Percentiles rank a stretch among this genome's conserved stretches.
Conservation (phyloP, 2,113 vertebrate genomes). For the Camelus bactrianus region DNA sequence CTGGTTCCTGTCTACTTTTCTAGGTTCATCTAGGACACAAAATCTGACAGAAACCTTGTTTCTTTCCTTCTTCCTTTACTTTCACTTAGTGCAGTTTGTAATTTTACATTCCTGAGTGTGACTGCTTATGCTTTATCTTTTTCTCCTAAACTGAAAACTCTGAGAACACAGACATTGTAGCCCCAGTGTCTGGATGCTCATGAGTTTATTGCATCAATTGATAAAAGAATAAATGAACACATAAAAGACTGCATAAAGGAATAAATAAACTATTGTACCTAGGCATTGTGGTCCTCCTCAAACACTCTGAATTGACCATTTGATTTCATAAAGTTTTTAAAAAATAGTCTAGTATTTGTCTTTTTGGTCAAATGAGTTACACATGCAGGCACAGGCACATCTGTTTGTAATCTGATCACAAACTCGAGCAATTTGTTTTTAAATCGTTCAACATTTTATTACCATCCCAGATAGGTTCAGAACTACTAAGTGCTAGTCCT, state of each 20-base stretch:
- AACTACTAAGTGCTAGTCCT: not conserved
- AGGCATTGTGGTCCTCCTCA: not conserved
- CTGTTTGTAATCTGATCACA: not conserved
- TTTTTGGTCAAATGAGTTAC: not conserved
- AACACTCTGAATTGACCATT: not conserved
- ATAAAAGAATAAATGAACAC: conserved; percentile 21
- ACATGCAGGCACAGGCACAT: not conserved
- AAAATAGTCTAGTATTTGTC: not conserved
- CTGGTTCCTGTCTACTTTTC: not conserved
- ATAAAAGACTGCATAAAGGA: not conserved
- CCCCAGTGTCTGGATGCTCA: not conserved
- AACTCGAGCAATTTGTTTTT: conserved; percentile 25
- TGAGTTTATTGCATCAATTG: not conserved
- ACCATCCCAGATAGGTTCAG: not conserved
- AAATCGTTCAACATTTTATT: conserved; percentile 2
- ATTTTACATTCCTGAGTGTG: not conserved
- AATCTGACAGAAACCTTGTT: not conserved
- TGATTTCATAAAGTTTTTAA: conserved; percentile 18
- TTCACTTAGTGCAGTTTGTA: not conserved
- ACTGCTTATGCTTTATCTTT: not conserved
- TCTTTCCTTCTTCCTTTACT: not conserved
- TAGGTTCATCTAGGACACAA: not conserved
- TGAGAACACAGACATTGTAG: not conserved
- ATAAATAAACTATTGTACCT: not conserved
- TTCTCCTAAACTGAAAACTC: conserved; percentile 48